These are phyloP conservation scores for Drosophila kurseongensis DNA, from an alignment of 1,140 invertebrate species.

Conservation along the genomic window DNA sequence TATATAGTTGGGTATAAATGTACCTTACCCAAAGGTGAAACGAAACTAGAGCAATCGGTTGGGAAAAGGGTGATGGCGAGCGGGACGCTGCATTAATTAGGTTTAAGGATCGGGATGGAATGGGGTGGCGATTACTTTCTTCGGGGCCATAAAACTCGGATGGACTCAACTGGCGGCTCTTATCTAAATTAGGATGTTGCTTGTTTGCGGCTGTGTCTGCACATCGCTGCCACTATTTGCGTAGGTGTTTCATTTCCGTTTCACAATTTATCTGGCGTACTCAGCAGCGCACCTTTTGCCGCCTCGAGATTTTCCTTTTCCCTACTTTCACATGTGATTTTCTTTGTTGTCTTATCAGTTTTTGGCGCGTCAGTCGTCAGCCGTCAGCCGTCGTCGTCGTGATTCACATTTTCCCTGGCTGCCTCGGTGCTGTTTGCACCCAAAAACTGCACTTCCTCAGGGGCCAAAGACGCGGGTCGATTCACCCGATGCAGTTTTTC, in stretches of 20 bases:
- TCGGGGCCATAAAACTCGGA: constrained; percentile 58
- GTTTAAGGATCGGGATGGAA: constrained; percentile 13
- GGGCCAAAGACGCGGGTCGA: constrained; percentile 13
- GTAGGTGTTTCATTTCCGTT: constrained; percentile 84
- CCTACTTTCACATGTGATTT: constrained; percentile 74
- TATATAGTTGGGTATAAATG: background rate
- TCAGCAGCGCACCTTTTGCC: constrained; percentile 56
- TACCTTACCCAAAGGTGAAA: constrained; percentile 49
- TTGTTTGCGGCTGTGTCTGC: constrained; percentile 80
- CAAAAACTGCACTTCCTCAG: constrained; percentile 56
- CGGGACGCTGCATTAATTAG: constrained; percentile 72
- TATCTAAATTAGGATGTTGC: constrained; percentile 84
- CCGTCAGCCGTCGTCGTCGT: constrained; percentile 18
- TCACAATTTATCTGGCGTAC: constrained; percentile 76
- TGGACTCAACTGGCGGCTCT: constrained; percentile 58
- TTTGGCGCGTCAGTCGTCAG: constrained; percentile 38
- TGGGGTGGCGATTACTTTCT: constrained; percentile 59
- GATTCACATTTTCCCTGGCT: constrained; percentile 50
- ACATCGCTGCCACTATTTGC: constrained; percentile 76
- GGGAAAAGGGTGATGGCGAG: constrained; percentile 21
- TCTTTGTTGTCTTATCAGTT: constrained; percentile 68
- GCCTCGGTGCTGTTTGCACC: constrained; percentile 4
- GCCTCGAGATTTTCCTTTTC: constrained; percentile 41
- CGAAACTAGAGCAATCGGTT: constrained; percentile 62
- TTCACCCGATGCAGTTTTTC: constrained; percentile 31